A percentile compares a stretch with the other conserved stretches of the same genome.
Evolutionary conservation across 2,797 vertebrate species (phyloP).

Genomic region (Ataeniobius toweri): DNA sequence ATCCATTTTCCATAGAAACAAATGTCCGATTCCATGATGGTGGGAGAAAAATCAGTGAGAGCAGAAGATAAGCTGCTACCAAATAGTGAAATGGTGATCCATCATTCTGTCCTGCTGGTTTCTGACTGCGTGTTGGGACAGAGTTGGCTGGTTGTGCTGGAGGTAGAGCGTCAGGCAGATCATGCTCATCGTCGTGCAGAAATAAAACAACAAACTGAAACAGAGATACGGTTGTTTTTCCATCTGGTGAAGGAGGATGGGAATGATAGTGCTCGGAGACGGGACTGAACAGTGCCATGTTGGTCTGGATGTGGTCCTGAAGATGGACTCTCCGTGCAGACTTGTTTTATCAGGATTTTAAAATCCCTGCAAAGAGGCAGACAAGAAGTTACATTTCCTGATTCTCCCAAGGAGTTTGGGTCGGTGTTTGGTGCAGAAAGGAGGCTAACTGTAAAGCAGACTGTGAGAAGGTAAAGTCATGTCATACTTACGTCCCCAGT

Average conservation of each 20-base stretch:
- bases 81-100: constrained; percentile 7
- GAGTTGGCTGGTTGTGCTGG: constrained; percentile 11
- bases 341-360: constrained; percentile 70
- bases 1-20: constrained; percentile 28
- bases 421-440: not conserved
- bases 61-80: constrained; percentile 11
- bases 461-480: not conserved
- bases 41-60: constrained; percentile 11
- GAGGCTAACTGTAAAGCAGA: not conserved
- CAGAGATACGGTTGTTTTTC: constrained; percentile 18
- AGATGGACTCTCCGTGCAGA: constrained; percentile 13
- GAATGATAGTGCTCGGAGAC: constrained; percentile 24
- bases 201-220: constrained; percentile 51
- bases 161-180: constrained; percentile 58
- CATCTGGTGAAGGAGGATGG: constrained; percentile 43
- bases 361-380: constrained; percentile 69
- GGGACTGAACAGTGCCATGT: not conserved
- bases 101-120: not conserved
- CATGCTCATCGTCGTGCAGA: constrained; percentile 70
- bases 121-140: not conserved
- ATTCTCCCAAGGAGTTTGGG: not conserved
- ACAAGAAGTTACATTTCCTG: not conserved
- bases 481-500: constrained; percentile 78
- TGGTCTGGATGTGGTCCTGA: constrained; percentile 16
- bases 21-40: constrained; percentile 23